phyloP scores from a whole-genome alignment of 2,888 invertebrate genomes.

The Hartigia nigra region DNA sequence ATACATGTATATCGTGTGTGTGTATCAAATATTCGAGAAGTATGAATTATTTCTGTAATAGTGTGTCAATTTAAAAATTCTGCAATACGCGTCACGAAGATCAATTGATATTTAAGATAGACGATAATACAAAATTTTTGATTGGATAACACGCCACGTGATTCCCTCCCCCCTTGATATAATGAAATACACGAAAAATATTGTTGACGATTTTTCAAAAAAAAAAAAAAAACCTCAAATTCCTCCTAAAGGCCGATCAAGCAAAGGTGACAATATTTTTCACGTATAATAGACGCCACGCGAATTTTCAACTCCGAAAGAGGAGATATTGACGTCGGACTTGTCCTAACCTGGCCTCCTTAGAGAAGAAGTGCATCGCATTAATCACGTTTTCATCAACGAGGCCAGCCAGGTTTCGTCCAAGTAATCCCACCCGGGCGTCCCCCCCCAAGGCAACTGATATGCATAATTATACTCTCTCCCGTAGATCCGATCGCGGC shows the following conservation, averaged over 20 bases:
- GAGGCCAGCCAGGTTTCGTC: neutral
- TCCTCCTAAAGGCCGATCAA: neutral
- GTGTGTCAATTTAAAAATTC: neutral
- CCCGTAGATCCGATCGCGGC: constrained; percentile 40
- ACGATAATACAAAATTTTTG: neutral
- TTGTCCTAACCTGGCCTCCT: neutral
- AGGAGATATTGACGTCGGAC: neutral
- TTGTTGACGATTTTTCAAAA: too few species aligned
- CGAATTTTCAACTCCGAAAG: neutral
- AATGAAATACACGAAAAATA: neutral
- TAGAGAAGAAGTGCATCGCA: neutral
- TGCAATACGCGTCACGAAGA: neutral
- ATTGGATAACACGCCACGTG: neutral
- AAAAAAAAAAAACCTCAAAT: too few species aligned
- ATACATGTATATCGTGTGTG: too few species aligned
- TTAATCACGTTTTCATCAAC: constrained; percentile 7
- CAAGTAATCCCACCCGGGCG: neutral
- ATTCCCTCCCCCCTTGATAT: neutral
- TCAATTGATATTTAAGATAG: neutral
- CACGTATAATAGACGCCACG: neutral
- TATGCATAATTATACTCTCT: constrained; percentile 42
- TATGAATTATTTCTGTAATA: neutral
- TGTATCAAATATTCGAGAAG: neutral
- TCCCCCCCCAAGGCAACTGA: constrained; percentile 14
- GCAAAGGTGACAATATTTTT: neutral